phyloP scores from a whole-genome alignment of 2,113 vertebrate species.

The Rhizomys pruinosus region DNA sequence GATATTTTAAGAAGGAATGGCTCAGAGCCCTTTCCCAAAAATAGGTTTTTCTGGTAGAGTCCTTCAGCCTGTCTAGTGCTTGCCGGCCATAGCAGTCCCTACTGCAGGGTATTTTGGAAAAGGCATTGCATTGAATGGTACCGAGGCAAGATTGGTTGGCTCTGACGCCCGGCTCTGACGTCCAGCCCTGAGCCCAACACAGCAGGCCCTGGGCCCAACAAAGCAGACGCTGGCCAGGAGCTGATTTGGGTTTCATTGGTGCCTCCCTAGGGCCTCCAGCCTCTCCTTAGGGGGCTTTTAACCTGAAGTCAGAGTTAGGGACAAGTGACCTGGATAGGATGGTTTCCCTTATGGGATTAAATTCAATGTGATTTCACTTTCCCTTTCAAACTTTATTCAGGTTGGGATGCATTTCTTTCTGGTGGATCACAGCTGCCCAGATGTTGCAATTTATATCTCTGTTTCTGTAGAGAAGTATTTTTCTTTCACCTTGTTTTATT shows the following conservation, averaged over 20 bases:
- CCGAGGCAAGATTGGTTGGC: not conserved
- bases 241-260: no score
- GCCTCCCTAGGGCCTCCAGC: not conserved
- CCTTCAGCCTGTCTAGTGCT: not conserved
- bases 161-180: not conserved
- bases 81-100: not conserved
- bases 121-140: not conserved
- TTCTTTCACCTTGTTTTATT: constrained; percentile 74
- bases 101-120: not conserved
- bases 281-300: not conserved
- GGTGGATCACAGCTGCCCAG: no score
- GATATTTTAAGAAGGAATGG: not conserved
- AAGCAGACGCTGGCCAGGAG: not conserved
- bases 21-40: not conserved
- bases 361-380: no score
- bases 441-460: constrained; percentile 72
- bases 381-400: no score
- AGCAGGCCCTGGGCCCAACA: not conserved
- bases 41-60: not conserved
- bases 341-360: no score
- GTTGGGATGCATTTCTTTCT: no score
- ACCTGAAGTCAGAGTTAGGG: constrained; percentile 62
- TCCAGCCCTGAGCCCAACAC: no score
- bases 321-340: no score
- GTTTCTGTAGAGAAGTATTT: constrained; percentile 72